These are phyloP conservation scores for Paralvinella palmiformis DNA, from an alignment of 1,140 invertebrate genomes.

Conservation along the genomic window DNA sequence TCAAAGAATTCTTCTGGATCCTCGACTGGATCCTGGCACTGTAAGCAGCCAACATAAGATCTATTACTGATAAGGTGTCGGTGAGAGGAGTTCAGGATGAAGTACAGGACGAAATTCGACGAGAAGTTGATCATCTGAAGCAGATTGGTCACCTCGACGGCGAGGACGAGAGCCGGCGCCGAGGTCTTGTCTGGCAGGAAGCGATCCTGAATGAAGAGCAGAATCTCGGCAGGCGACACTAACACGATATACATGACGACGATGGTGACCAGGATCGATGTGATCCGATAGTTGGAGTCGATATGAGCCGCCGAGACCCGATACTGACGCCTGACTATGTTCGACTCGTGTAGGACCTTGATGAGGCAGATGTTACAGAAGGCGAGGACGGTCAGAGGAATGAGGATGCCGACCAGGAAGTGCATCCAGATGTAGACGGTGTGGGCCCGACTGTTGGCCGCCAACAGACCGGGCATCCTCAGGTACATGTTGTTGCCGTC, in stretches of 20 bases:
- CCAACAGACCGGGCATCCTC: not conserved
- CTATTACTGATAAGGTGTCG: too few relatives aligned
- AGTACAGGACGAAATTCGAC: constrained; percentile 17
- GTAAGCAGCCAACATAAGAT: too few relatives aligned
- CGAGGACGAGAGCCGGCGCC: constrained; percentile 5
- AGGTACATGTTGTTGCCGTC: constrained; percentile 24
- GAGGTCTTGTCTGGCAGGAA: not conserved
- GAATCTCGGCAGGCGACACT: constrained; percentile 17
- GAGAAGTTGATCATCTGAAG: constrained; percentile 20
- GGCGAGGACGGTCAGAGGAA: constrained; percentile 23
- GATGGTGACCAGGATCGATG: constrained; percentile 15
- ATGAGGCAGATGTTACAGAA: constrained; percentile 31
- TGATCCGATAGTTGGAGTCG: constrained; percentile 17
- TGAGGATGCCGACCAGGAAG: constrained; percentile 25
- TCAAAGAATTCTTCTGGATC: too few relatives aligned
- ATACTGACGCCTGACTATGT: constrained; percentile 1
- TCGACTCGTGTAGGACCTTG: constrained; percentile 19
- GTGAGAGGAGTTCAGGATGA: constrained; percentile 13
- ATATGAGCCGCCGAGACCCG: not conserved
- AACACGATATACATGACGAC: constrained; percentile 17
- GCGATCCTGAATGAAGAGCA: constrained; percentile 9
- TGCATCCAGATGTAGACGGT: constrained; percentile 19
- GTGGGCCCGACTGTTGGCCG: not conserved
- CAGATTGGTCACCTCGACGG: constrained; percentile 16
- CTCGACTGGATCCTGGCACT: too few relatives aligned